A percentile compares a stretch with the other conserved stretches of the same genome.
Conservation (phyloP, 2,113 vertebrate species). For the Gallinago jamesoni region DNA sequence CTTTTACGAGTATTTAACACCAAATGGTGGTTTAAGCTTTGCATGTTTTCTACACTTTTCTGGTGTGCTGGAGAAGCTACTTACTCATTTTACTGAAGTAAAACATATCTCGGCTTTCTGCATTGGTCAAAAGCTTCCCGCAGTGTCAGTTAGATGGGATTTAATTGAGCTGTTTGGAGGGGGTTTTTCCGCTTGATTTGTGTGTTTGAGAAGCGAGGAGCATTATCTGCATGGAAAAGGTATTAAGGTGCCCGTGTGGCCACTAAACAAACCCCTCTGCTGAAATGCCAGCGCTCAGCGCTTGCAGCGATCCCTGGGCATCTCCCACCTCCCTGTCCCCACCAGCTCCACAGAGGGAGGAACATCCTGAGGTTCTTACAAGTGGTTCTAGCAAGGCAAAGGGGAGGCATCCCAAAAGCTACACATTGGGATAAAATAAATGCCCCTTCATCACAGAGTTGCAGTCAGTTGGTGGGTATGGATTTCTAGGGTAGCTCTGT, state of each 20-base stretch:
- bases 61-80: background rate
- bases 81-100: slow-evolving; percentile 1
- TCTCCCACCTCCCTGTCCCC: background rate
- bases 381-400: background rate
- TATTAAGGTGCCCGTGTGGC: background rate
- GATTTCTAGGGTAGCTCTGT: background rate
- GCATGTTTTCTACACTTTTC: slow-evolving; percentile 16
- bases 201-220: background rate
- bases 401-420: fast-evolving
- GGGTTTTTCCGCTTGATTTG: background rate
- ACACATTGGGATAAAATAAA: background rate
- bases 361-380: fast-evolving
- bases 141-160: background rate
- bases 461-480: background rate
- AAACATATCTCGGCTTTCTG: background rate
- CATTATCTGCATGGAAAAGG: background rate
- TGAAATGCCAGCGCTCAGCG: fast-evolving
- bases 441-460: background rate
- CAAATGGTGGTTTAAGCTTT: background rate
- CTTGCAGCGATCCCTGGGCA: fast-evolving
- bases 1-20: slow-evolving; percentile 54
- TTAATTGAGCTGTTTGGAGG: background rate
- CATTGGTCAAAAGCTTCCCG: background rate
- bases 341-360: fast-evolving
- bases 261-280: background rate